phyloP scores from a whole-genome alignment of 2,888 invertebrate genomes.

The Heliconius sara region DNA sequence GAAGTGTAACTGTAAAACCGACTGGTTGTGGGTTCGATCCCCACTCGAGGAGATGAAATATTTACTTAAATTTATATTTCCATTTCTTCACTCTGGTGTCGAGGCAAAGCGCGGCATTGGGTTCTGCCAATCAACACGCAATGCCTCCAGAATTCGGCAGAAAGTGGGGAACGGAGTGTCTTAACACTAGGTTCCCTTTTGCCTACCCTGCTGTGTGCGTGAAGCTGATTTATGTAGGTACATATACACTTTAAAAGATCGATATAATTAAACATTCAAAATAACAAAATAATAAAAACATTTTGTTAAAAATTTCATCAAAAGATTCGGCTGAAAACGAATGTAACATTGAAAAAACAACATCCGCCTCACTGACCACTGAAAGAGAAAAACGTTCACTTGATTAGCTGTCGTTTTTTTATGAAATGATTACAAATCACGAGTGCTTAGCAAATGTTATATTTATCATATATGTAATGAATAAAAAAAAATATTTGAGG shows the following conservation, averaged over 20 bases:
- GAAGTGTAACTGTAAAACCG: too few species aligned
- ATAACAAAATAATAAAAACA: background rate
- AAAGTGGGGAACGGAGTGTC: too few species aligned
- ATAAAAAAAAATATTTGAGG: background rate
- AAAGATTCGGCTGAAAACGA: background rate
- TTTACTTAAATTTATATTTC: too few species aligned
- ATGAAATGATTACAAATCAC: background rate
- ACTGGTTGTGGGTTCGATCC: too few species aligned
- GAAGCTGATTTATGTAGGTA: too few species aligned
- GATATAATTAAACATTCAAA: background rate
- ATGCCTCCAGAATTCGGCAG: too few species aligned
- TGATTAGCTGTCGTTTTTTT: background rate
- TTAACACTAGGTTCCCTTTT: too few species aligned
- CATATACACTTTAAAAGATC: background rate
- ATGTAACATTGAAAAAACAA: background rate
- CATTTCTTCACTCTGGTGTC: too few species aligned
- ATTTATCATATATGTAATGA: background rate
- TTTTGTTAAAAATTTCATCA: background rate
- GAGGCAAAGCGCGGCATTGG: too few species aligned
- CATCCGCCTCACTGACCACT: conserved; percentile 14
- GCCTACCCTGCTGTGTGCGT: too few species aligned
- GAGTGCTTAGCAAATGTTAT: background rate
- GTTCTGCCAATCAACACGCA: too few species aligned
- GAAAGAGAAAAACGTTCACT: conserved; percentile 6
- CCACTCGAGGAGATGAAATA: too few species aligned